phyloP scores from a whole-genome alignment of 2,113 vertebrate genomes.

The Grus americana region DNA sequence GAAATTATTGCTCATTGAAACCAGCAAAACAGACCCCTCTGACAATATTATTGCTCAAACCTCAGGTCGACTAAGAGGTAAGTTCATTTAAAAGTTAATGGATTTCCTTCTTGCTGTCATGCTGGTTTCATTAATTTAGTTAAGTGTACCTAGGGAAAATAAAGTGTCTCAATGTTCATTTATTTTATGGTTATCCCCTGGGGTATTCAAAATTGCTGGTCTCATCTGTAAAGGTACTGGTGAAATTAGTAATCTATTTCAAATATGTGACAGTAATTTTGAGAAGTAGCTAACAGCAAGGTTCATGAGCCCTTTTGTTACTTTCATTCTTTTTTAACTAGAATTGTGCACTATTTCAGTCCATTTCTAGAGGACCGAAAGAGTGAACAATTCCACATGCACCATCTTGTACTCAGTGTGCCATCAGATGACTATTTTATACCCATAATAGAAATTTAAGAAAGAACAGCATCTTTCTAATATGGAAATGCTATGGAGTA shows the following conservation, averaged over 20 bases:
- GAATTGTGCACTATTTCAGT: neutral
- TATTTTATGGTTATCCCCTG: slow-evolving; percentile 14
- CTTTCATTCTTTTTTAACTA: neutral
- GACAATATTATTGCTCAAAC: slow-evolving; percentile 10
- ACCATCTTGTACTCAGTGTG: neutral
- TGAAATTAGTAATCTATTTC: slow-evolving; percentile 60
- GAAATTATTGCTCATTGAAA: slow-evolving; percentile 20
- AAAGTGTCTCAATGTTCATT: neutral
- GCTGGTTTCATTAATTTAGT: slow-evolving; percentile 67
- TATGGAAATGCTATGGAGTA: neutral
- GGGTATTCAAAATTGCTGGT: slow-evolving; percentile 20
- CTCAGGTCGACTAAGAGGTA: slow-evolving; percentile 12
- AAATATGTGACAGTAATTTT: slow-evolving; percentile 53
- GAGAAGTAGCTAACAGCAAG: slow-evolving; percentile 2
- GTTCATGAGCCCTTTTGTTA: neutral
- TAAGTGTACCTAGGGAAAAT: slow-evolving; percentile 47
- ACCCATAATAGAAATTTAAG: neutral
- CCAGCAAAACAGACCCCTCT: slow-evolving; percentile 6
- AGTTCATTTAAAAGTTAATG: slow-evolving; percentile 62
- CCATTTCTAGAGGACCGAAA: neutral
- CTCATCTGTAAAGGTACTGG: slow-evolving; percentile 53
- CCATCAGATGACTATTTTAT: neutral
- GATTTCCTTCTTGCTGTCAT: slow-evolving; percentile 49
- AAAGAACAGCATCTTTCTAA: neutral
- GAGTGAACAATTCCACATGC: neutral